A percentile compares a stretch with the other conserved stretches of the same genome.
Evolutionary conservation across 2,888 invertebrate species (phyloP).

Genomic region (Muschampia plurimacula): DNA sequence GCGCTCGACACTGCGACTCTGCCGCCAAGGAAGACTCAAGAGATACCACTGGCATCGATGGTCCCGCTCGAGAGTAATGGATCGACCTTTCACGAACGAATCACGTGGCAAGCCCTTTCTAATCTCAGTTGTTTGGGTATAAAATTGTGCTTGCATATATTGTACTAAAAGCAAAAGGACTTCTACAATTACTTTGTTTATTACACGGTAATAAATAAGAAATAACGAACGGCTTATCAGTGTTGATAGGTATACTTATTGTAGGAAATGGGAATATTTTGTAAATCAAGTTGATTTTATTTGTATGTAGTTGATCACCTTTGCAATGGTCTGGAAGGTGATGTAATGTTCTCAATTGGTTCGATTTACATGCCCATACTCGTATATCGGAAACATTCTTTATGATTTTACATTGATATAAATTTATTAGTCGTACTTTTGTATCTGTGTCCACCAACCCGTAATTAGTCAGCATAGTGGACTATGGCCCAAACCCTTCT

Average conservation of each 20-base stretch:
- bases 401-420: neutral
- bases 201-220: neutral
- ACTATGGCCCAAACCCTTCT: too few species aligned
- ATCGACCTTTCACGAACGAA: conserved; percentile 57
- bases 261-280: neutral
- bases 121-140: conserved; percentile 42
- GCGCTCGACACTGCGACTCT: too few species aligned
- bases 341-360: neutral
- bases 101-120: conserved; percentile 58
- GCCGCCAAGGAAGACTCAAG: too few species aligned
- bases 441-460: too few species aligned
- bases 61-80: conserved; percentile 13
- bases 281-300: neutral
- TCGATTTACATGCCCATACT: neutral
- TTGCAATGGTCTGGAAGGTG: neutral
- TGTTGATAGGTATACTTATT: neutral
- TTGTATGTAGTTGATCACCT: neutral
- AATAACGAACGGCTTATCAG: neutral
- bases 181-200: neutral
- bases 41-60: neutral
- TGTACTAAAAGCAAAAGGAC: neutral
- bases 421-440: too few species aligned
- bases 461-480: too few species aligned
- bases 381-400: neutral
- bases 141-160: conserved; percentile 8